phyloP scores from a whole-genome alignment of 2,113 vertebrate genomes.

The Stictonetta naevosa region DNA sequence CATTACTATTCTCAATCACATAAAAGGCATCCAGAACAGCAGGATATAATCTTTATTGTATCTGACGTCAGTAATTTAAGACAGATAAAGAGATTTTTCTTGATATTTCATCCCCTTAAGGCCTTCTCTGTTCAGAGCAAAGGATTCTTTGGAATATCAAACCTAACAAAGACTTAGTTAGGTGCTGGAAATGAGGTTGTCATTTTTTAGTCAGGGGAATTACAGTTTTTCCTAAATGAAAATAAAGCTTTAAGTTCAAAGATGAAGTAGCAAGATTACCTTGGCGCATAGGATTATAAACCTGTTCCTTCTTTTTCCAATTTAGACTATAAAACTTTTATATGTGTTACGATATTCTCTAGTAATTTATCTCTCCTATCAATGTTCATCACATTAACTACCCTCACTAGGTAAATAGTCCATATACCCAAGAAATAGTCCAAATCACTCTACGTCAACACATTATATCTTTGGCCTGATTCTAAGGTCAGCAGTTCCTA shows the following conservation, averaged over 20 bases:
- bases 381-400: not conserved
- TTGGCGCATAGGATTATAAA: not conserved
- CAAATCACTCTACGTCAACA: not conserved
- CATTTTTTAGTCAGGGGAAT: not conserved
- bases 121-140: not conserved
- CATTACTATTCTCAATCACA: not conserved
- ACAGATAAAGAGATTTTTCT: not conserved
- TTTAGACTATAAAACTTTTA: not conserved
- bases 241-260: not conserved
- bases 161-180: not conserved
- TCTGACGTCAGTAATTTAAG: not conserved
- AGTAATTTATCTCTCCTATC: not conserved
- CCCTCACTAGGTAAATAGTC: not conserved
- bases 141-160: not conserved
- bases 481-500: not conserved
- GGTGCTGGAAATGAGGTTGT: not conserved
- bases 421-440: not conserved
- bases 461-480: not conserved
- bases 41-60: not conserved
- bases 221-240: conserved; percentile 11
- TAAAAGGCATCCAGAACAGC: not conserved
- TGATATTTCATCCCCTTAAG: not conserved
- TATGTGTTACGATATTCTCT: not conserved
- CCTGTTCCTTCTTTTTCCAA: not conserved
- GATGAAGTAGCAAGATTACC: conserved; percentile 32